These are phyloP conservation scores for Ictidomys tridecemlineatus DNA, from an alignment of 2,113 vertebrate species.

Conservation along the genomic window DNA sequence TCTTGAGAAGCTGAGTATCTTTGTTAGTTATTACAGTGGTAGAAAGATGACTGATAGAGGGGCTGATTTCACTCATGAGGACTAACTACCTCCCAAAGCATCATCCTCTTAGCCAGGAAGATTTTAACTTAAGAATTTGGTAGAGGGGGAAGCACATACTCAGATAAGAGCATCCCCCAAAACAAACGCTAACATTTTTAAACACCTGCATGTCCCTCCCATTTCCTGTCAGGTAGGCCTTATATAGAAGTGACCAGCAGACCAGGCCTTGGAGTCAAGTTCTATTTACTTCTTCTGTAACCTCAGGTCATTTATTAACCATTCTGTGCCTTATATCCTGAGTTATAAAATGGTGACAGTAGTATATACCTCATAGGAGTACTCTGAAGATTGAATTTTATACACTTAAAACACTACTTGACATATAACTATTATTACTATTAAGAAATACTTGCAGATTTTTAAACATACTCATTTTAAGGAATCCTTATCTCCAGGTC, in stretches of 20 bases:
- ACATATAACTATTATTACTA: background rate
- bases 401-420: background rate
- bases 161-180: background rate
- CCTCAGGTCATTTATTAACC: background rate
- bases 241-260: background rate
- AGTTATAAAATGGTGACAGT: constrained; percentile 9
- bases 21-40: background rate
- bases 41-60: background rate
- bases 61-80: background rate
- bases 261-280: background rate
- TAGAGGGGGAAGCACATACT: too few relatives aligned
- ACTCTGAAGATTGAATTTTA: background rate
- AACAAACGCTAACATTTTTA: background rate
- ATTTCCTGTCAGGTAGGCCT: background rate
- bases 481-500: constrained; percentile 5
- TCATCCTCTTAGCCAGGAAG: background rate
- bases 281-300: background rate
- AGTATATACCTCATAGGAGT: background rate
- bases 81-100: background rate
- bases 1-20: background rate
- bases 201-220: background rate
- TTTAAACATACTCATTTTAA: background rate
- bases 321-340: constrained; percentile 10
- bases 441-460: constrained; percentile 46
- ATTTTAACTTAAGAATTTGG: background rate